A percentile compares a stretch with the other conserved stretches of the same genome.
These are phyloP conservation scores for Nebria ingens DNA, from an alignment of 1,140 invertebrate species.

Conservation along the genomic window DNA sequence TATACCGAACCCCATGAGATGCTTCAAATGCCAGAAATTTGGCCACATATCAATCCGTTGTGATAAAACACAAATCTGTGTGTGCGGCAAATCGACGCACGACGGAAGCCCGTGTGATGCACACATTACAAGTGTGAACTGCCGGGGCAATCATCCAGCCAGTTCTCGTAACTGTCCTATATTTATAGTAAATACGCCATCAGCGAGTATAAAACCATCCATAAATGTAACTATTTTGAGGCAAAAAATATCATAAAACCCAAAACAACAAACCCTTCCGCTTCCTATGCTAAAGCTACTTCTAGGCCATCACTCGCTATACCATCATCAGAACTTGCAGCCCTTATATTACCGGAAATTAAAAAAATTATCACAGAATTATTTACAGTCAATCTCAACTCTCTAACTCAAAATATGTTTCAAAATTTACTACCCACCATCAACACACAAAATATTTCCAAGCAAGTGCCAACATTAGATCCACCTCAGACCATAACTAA, in stretches of 20 bases:
- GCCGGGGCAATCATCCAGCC: background rate
- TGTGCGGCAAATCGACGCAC: background rate
- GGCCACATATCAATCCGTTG: background rate
- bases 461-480: too few species aligned
- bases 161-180: background rate
- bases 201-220: background rate
- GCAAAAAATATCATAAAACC: background rate
- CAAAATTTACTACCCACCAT: too few species aligned
- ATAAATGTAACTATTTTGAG: background rate
- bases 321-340: background rate
- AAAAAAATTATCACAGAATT: too few species aligned
- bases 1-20: background rate
- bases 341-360: background rate
- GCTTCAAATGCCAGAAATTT: background rate
- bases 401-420: too few species aligned
- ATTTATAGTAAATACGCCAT: background rate
- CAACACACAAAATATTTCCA: too few species aligned
- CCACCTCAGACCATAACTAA: too few species aligned
- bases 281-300: background rate
- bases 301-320: background rate
- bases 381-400: too few species aligned
- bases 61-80: background rate
- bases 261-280: background rate
- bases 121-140: background rate
- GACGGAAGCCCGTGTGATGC: background rate